Base-by-base conservation (phyloP, 2,888 invertebrate genomes). In the Eucera pruinosa region DNA sequence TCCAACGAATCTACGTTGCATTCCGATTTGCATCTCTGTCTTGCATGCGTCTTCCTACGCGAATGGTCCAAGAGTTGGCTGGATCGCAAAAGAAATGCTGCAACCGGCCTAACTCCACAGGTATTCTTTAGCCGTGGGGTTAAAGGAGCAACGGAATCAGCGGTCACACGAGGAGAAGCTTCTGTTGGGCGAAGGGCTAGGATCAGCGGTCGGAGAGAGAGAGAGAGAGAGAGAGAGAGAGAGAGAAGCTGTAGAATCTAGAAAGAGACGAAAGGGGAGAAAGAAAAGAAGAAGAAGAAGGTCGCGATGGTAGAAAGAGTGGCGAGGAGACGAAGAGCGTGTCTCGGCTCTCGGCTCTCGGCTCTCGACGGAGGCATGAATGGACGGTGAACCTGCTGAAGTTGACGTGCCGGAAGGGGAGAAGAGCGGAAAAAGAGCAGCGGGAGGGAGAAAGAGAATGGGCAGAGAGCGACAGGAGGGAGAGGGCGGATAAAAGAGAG, bases 341-440 rank as follows among this genome's bases (percentile, higher is more conserved):
- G n/a, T n/a, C n/a, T n/a, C n/a, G n/a, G n/a, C n/a, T n/a, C n/a
- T n/a, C n/a, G n/a, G n/a, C n/a, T n/a, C n/a, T n/a, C n/a, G n/a
- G n/a, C n/a, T 72, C 57, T 55, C 60, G 67, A 73, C 73, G 74
- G 79, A 83, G 69, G 81, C 84, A 87, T 88, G 86, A 89, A 89
- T 89, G 89, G 86, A 89, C 84, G 85, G 87, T 85, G 86, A 87
- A 89, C 88, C 87, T 88, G 88, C 82, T 78, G 80, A 69, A 75
- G 84, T 79, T 67, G 73, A 74, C 76, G 83, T 73, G 79, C 71
- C 78, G 75, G 72, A 69, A 50, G 66, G 41, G 67, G 79, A 50
- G 70, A 64, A 66, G 66, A 36, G 48, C 68, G 33, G 71, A 48
- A 52, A 60, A 66, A 65, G 69, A 50, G 58, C 55, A 66, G 45